Evolutionary conservation across 1,140 invertebrate species (phyloP), one percentile per base, ranked within the genome.

Genomic region (Magallana gigas): DNA sequence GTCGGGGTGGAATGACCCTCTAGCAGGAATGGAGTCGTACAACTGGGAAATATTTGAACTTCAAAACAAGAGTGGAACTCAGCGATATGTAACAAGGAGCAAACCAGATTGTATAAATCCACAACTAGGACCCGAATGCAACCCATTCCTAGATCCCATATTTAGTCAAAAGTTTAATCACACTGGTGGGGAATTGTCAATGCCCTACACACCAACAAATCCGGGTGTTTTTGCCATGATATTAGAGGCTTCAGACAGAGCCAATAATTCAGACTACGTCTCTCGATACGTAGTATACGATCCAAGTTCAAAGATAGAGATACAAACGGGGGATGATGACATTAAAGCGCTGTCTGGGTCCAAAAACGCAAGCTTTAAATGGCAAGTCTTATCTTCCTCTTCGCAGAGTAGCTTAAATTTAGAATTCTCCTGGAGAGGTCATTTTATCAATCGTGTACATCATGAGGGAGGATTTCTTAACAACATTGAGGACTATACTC

Each of bases 241-340:
- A 56, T 81, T 92, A 64, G 87, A 91, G 68, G 89, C 86, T 4
- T 83, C 89, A 4, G 91, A 92, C 48, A 76, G 7, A 8, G 90
- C 90, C 57, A 92, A 92, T 83, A 92, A 92, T 83, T 90, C 91
- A 18, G 86, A 71, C 57, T 91, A 89, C 84, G 88, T 90, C 7
- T 58, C 90, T 1, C 84, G 90, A 1, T 76, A 91, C 57, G 83
- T 85, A 12, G 83, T 92, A 0, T 92, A 90, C 16, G 91, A 92
- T 62, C 88, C 87, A 0, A 64, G 57, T 11, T 88, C 90, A 8
- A 18, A 83, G 4, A 85, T 92, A 9, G 84, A 86, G 11, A 8
- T 90, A 29, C 89, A 71, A 1, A 88, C 88, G 3, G 88, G 90
- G n/a, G 8, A 76, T 12, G 14, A 76, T 76, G 36, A 62, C 9